phyloP scores from a whole-genome alignment of 1,140 invertebrate genomes.

The Formica selysi region DNA sequence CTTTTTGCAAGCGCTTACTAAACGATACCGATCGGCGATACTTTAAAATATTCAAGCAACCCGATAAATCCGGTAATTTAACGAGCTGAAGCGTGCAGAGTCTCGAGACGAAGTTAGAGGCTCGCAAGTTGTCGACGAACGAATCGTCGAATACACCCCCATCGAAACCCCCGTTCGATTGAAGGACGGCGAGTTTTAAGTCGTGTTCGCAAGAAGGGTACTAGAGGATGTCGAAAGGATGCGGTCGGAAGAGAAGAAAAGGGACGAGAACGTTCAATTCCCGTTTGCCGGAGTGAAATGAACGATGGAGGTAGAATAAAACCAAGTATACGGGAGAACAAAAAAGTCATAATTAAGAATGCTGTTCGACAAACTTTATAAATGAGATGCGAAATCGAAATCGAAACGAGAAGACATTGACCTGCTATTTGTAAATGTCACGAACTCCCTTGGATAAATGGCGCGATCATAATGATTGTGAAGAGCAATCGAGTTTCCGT shows the following conservation, averaged over 20 bases:
- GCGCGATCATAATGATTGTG: slow-evolving; percentile 26
- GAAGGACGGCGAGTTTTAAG: slow-evolving; percentile 77
- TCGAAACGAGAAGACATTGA: slow-evolving; percentile 31
- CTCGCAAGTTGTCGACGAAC: slow-evolving; percentile 72
- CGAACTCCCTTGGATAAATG: slow-evolving; percentile 35
- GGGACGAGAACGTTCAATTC: slow-evolving; percentile 67
- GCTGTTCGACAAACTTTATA: slow-evolving; percentile 43
- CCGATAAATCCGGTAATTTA: slow-evolving; percentile 73
- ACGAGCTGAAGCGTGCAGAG: slow-evolving; percentile 68
- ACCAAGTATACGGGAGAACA: slow-evolving; percentile 65
- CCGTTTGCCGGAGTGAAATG: slow-evolving; percentile 61
- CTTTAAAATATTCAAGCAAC: slow-evolving; percentile 67
- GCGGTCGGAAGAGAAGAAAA: slow-evolving; percentile 71
- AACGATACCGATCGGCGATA: slow-evolving; percentile 34
- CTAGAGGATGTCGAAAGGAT: slow-evolving; percentile 72
- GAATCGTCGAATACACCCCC: slow-evolving; percentile 75
- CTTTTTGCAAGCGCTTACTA: slow-evolving; percentile 13
- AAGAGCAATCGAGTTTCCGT: slow-evolving; percentile 25
- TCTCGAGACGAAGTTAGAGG: slow-evolving; percentile 73
- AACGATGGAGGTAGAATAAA: slow-evolving; percentile 72
- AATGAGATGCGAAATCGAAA: slow-evolving; percentile 36
- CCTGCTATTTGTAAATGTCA: slow-evolving; percentile 52
- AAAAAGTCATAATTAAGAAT: slow-evolving; percentile 68
- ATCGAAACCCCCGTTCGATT: slow-evolving; percentile 74
- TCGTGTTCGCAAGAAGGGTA: slow-evolving; percentile 76